Evolutionary conservation across 37 sponge, comb jelly and placozoan genomes (phyloP), one percentile per base, ranked within the genome.

Genomic region (Spongilla lacustris): DNA sequence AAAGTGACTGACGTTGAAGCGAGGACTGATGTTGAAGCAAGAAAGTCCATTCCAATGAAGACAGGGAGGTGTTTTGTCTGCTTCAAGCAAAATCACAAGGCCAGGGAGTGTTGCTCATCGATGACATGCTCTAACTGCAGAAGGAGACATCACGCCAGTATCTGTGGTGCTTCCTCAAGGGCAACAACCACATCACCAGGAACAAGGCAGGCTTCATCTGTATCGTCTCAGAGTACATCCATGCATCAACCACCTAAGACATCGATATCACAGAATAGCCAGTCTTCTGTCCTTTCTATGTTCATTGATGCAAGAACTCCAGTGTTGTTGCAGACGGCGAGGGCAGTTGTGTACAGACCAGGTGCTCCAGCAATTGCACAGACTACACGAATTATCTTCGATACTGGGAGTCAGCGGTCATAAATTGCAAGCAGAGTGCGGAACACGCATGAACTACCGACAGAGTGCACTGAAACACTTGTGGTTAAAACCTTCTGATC

Each of bases 11-110:
- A 79, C n/a, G 37, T 34, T 11, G 73, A 71, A 22, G 80, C 49
- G 25, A n/a, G n/a, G n/a, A n/a, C n/a, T n/a, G n/a, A n/a, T n/a
- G n/a, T n/a, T n/a, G n/a, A n/a, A n/a, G n/a, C n/a, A n/a, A 28
- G 86, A 21, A 78, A 79, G 58, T 24, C 68, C 50, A 41, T 78
- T 25, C 79, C 78, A 32, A 31, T 31, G 50, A 86, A 69, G 80
- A 50, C 79, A 37, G 86, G 79, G 36, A n/a, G 86, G 66, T 86
- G 86, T 70, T 86, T 73, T 50, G 23, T n/a, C 31, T 79, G 81
- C 26, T 66, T 86, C 58, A 68, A 72, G 49, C 76, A 36, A 37
- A 80, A 73, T 26, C 86, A 86, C 73, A 37, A 79, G 21, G 33
- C 28, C 28, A 71, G 86, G 22, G 50, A 79, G 31, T 86, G 86